Evolutionary conservation across 2,113 vertebrate species (phyloP), one percentile per base, ranked within the genome.

Genomic region (Arothron firmamentum): DNA sequence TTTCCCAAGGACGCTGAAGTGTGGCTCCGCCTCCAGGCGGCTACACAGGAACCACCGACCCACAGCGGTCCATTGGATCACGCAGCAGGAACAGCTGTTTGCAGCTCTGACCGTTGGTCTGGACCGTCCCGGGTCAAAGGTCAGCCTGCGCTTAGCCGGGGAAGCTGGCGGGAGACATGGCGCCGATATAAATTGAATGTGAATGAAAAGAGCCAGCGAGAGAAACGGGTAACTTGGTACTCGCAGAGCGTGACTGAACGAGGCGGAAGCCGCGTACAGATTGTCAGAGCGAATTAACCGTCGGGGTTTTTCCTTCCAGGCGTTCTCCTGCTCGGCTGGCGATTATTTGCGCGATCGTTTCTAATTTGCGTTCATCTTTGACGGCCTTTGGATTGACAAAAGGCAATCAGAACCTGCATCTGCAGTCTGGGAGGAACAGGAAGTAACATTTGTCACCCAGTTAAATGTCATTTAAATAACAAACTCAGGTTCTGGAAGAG

Each of bases 251-350:
- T 58, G 53, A 45, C 28, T 43, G 52, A 53, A 47, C 12, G 52
- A 13, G 5, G 8, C 45, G 17, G 48, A 49, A 15, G 6, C 31
- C 15, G 31, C 9, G 18, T 16, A 12, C 3, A 38, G 54, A 51
- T 54, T 54, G 16, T 51, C 62, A 15, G 48, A 63, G 50, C 9
- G 17, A 45, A 69, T 61, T 54, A 57, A 20, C 25, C 41, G 12
- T 54, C 67, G 65, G 38, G 68, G 4, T 65, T 21, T 41, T 50
- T 54, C 38, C 62, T 59, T 48, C 38, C 50, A 19, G 18, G 10
- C 13, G 20, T 41, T 23, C 53, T 59, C 31, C 16, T n/a, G 54
- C 47, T 56, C 65, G 28, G 17, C 49, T 11, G 20, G 31, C 54
- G 45, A 28, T 38, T 46, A 43, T 69, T 65, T 53, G 31, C 45